A percentile compares a stretch with the other conserved stretches of the same genome.
Conservation (phyloP, 2,113 vertebrate species). For the Alethe diademata region DNA sequence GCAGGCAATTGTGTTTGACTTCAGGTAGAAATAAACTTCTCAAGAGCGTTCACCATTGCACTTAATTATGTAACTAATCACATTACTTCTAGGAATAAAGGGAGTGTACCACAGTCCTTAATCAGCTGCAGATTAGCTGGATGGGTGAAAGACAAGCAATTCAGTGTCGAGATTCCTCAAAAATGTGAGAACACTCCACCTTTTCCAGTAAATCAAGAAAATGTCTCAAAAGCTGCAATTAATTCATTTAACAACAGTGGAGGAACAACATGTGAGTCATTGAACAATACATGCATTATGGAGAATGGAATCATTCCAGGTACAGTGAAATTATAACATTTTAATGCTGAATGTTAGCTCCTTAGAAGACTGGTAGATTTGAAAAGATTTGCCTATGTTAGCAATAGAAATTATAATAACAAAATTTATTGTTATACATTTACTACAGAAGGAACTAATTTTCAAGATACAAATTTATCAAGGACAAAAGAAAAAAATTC, state of each 20-base stretch:
- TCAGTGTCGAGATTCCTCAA: conserved; percentile 63
- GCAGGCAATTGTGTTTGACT: not conserved
- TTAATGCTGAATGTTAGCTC: not conserved
- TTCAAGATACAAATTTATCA: not conserved
- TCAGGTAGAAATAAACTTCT: not conserved
- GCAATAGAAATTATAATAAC: not conserved
- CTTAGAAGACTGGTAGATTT: not conserved
- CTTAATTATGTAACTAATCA: not conserved
- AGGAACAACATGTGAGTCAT: not conserved
- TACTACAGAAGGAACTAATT: not conserved
- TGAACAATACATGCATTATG: not conserved
- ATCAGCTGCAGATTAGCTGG: conserved; percentile 85
- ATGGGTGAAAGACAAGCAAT: conserved; percentile 88
- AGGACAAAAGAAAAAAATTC: not conserved
- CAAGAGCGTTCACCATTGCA: not conserved
- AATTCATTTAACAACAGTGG: not conserved
- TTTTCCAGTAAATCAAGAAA: not conserved
- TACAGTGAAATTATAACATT: conserved; percentile 1
- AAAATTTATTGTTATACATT: not conserved
- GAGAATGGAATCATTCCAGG: not conserved
- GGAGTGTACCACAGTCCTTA: conserved; percentile 76
- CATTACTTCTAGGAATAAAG: conserved; percentile 82
- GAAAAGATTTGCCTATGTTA: not conserved
- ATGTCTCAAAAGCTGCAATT: not conserved
- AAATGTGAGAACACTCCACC: not conserved